A percentile compares a stretch with the other conserved stretches of the same genome.
Conservation (phyloP, 2,797 vertebrate genomes). For the Chaenodraco wilsoni region DNA sequence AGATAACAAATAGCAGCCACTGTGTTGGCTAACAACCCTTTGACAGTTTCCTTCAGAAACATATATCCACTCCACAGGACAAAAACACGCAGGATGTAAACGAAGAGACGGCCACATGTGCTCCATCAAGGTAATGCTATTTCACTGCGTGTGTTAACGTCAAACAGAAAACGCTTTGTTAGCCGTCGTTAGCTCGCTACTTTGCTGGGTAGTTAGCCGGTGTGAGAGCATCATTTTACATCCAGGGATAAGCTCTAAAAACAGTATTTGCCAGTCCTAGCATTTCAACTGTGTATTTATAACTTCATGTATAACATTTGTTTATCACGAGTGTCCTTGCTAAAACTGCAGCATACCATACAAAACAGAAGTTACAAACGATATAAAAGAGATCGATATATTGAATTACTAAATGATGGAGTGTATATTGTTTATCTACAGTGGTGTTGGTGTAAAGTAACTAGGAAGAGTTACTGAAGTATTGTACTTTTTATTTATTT, state of each 20-base stretch:
- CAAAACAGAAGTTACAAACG: background rate
- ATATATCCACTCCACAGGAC: background rate
- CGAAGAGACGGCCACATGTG: conserved; percentile 24
- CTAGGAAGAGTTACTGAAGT: too few species aligned
- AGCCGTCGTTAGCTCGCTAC: conserved; percentile 39
- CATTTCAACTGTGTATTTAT: background rate
- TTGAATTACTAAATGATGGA: background rate
- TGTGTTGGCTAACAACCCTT: conserved; percentile 4
- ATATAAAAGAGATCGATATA: accelerated
- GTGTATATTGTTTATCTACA: background rate
- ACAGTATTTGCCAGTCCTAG: background rate
- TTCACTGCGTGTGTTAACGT: background rate
- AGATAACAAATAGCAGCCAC: conserved; percentile 33
- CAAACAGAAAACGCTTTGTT: conserved; percentile 7
- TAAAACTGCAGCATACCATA: background rate
- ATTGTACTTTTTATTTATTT: too few species aligned
- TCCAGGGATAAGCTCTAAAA: background rate
- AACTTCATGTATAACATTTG: background rate
- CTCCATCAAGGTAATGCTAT: conserved; percentile 46
- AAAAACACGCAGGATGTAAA: conserved; percentile 22
- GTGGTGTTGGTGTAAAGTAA: background rate
- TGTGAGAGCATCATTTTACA: conserved; percentile 4
- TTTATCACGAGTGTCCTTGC: background rate
- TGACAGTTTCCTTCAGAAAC: background rate
- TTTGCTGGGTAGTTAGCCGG: conserved; percentile 10